These are phyloP conservation scores for Leucophenga maculata DNA, from an alignment of 2,888 invertebrate species.

Conservation along the genomic window DNA sequence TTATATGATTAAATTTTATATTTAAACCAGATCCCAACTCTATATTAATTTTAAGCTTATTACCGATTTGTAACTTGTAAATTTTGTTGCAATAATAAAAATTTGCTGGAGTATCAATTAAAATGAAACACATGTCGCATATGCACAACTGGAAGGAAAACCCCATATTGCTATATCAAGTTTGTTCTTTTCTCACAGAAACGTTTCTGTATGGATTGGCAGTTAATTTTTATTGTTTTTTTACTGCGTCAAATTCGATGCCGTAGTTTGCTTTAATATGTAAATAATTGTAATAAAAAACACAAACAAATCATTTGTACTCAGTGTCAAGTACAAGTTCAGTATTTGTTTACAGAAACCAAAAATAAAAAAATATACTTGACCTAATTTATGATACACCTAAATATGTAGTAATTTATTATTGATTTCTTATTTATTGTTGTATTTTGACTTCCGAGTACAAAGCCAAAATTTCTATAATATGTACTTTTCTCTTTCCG, in stretches of 20 bases:
- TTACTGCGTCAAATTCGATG: neutral
- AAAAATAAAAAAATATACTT: neutral
- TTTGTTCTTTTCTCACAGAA: neutral
- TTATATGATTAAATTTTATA: too few species aligned
- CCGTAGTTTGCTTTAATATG: neutral
- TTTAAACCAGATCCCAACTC: too few species aligned
- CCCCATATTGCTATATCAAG: neutral
- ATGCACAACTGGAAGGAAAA: neutral
- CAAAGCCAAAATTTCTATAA: neutral
- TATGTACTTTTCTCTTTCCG: neutral
- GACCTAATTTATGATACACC: neutral
- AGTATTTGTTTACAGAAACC: conserved; percentile 2
- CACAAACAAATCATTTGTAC: neutral
- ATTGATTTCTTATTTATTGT: conserved; percentile 8
- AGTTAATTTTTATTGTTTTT: too few species aligned
- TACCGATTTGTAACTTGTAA: too few species aligned
- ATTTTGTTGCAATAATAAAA: too few species aligned
- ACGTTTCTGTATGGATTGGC: too few species aligned
- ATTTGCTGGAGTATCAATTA: too few species aligned
- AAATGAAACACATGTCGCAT: neutral
- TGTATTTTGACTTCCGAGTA: neutral
- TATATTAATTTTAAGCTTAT: too few species aligned
- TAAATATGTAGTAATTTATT: neutral
- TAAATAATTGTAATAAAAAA: neutral
- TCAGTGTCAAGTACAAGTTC: conserved; percentile 10